phyloP scores from a whole-genome alignment of 2,888 invertebrate species.

The Sarcophaga caerulescens region DNA sequence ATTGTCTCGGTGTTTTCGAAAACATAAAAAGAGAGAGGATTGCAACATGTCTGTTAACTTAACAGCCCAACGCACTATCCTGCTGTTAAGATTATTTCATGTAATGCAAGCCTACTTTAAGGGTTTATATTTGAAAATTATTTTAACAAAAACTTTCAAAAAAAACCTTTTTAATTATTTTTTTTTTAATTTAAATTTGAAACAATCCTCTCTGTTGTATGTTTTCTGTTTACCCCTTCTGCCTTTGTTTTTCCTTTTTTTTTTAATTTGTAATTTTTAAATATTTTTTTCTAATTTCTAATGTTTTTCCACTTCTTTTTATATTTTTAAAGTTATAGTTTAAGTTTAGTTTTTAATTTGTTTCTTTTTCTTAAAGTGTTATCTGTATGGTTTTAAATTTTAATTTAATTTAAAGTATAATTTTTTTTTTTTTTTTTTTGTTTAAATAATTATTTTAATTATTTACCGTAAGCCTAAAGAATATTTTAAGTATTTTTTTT shows the following conservation, averaged over 20 bases:
- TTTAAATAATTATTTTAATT: slow-evolving; percentile 11
- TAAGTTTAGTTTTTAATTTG: background rate
- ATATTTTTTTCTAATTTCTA: no score
- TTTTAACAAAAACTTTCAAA: no score
- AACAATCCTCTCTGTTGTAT: background rate
- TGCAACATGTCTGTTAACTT: no score
- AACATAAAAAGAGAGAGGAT: no score
- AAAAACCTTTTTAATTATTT: background rate
- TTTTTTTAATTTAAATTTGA: slow-evolving; percentile 23
- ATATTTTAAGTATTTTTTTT: background rate
- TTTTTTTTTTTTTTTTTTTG: background rate
- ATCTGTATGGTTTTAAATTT: background rate
- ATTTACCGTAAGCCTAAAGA: slow-evolving; percentile 45
- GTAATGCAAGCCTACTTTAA: no score
- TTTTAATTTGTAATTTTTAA: background rate
- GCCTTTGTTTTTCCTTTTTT: slow-evolving; percentile 4
- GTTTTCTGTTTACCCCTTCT: slow-evolving; percentile 17
- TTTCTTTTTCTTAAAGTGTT: no score
- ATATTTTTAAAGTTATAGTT: slow-evolving; percentile 19
- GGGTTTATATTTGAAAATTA: no score
- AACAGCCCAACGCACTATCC: no score
- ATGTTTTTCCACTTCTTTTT: background rate
- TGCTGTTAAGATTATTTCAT: no score
- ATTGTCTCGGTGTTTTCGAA: no score
- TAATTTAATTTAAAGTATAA: slow-evolving; percentile 14